These are phyloP conservation scores for Streblospio benedicti DNA, from an alignment of 1,140 invertebrate species.

Conservation along the genomic window DNA sequence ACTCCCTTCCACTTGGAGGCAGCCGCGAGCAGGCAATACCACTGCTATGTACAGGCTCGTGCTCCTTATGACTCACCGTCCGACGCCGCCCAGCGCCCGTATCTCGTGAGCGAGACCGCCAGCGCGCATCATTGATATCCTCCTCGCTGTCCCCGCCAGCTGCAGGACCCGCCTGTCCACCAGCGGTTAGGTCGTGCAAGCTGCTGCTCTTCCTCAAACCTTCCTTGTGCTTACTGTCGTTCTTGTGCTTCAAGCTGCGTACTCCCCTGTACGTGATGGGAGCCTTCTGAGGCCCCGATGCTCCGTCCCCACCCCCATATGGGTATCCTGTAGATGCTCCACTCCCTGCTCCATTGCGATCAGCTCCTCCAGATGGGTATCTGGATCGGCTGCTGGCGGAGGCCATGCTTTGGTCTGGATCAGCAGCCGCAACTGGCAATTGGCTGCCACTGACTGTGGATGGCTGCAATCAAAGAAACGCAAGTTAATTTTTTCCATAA, in stretches of 20 bases:
- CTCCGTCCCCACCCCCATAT: too few relatives aligned
- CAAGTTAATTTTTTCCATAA: too few relatives aligned
- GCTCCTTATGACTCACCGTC: neutral
- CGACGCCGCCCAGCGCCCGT: neutral
- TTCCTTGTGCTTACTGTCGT: constrained; percentile 36
- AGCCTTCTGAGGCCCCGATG: too few relatives aligned
- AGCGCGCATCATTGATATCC: neutral
- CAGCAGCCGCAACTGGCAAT: too few relatives aligned
- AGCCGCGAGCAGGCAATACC: too few relatives aligned
- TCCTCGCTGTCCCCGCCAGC: too few relatives aligned
- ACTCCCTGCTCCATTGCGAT: neutral
- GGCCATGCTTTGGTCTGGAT: too few relatives aligned
- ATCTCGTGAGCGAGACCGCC: neutral
- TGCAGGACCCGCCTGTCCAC: too few relatives aligned
- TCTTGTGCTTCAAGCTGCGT: constrained; percentile 40
- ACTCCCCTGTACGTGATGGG: constrained; percentile 38
- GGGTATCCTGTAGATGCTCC: constrained; percentile 19
- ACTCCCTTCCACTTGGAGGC: too few relatives aligned
- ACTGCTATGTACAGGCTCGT: too few relatives aligned
- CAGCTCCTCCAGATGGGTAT: neutral
- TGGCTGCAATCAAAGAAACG: too few relatives aligned
- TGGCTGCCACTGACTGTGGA: too few relatives aligned
- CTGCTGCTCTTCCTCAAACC: constrained; percentile 41
- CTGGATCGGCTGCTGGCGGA: neutral
- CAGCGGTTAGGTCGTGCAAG: constrained; percentile 38